Evolutionary conservation across 2,888 invertebrate species (phyloP), one percentile per base, ranked within the genome.

Genomic region (Hypselothyrea guttata): DNA sequence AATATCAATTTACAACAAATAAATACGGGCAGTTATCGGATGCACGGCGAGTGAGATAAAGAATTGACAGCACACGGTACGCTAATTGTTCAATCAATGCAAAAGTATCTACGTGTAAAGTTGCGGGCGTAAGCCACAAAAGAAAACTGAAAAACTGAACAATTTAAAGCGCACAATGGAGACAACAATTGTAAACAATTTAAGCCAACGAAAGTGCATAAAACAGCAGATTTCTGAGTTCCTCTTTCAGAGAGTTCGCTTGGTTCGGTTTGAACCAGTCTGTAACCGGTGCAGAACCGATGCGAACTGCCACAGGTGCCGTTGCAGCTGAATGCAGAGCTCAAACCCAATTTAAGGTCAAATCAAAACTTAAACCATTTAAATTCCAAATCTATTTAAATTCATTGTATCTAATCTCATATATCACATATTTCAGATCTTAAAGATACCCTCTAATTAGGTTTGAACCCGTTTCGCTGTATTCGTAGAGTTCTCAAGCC

Each of bases 1-100:
- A 88, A 82, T 83, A 86, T 82, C 86, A 88, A 87, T 88, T 88
- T 82, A 86, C 86, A 86, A 81, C 78, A 72, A 72, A 67, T 8
- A 48, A 34, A 41, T 22, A 7, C 47, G 22, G 34, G 31, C 60
- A 66, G 61, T 62, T 74, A 73, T 74, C 54, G 57, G 54, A 64
- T 60, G 69, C 63, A 53, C 34, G 27, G 37, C 27, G 33, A 55
- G 57, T 49, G 59, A 64, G 47, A 65, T 53, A 65, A 54, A 62
- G 33, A 67, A 75, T 78, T 79, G 76, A 78, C 74, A 68, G 64
- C 48, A 42, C 51, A 45, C 41, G 63, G 40, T 35, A 42, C 45
- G 71, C 75, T 82, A 82, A 78, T 83, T 78, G 78, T 71, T 78
- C 83, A 78, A 78, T 78, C 83, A 78, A 78, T 79, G 83, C 76